A percentile compares a stretch with the other conserved stretches of the same genome.
These are phyloP conservation scores for Oncorhynchus keta DNA, from an alignment of 2,113 vertebrate genomes.

Conservation along the genomic window DNA sequence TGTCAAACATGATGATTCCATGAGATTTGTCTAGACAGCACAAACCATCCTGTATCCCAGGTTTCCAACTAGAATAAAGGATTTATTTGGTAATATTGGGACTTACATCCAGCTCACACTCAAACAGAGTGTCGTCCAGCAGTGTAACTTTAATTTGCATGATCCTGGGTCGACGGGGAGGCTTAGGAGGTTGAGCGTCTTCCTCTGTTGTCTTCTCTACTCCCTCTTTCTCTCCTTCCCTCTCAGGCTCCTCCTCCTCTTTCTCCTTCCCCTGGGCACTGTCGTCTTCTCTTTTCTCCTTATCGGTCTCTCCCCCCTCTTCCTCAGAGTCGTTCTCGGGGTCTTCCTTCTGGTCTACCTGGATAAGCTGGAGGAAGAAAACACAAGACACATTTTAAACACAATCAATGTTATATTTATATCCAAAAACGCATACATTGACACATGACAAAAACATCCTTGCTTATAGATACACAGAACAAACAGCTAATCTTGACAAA, in stretches of 20 bases:
- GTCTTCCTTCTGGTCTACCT: conserved; percentile 76
- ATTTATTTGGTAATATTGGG: background rate
- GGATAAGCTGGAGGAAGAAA: conserved; percentile 61
- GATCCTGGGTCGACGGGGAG: conserved; percentile 77
- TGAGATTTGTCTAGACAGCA: background rate
- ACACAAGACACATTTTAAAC: background rate
- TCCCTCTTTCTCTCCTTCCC: conserved; percentile 54
- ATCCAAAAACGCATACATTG: background rate
- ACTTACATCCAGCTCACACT: conserved; percentile 91
- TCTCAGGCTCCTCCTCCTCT: conserved; percentile 69
- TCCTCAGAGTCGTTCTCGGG: conserved; percentile 58
- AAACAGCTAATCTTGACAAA: background rate
- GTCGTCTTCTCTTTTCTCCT: conserved; percentile 41
- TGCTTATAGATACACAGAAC: background rate
- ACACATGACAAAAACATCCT: background rate
- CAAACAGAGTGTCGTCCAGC: conserved; percentile 86
- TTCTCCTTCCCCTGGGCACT: conserved; percentile 60
- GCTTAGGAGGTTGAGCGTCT: conserved; percentile 76
- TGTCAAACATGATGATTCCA: background rate
- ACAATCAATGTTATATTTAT: background rate
- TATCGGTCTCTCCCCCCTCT: conserved; percentile 47
- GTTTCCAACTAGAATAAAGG: background rate
- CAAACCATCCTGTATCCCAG: background rate
- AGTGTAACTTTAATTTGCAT: conserved; percentile 91
- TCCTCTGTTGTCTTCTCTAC: conserved; percentile 69